phyloP scores from a whole-genome alignment of 2,888 invertebrate species.

The Oligia strigilis region DNA sequence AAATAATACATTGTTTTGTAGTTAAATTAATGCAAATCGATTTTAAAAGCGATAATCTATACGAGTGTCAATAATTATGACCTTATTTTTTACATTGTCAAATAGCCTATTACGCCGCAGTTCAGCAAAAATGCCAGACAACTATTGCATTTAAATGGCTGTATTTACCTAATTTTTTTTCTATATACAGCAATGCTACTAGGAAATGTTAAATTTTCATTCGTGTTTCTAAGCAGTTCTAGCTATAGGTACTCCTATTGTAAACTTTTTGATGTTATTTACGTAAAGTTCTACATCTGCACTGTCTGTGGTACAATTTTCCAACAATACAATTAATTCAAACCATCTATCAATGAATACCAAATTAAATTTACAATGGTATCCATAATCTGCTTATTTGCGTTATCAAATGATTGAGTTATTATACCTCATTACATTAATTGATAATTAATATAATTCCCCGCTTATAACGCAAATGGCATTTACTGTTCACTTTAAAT shows the following conservation, averaged over 20 bases:
- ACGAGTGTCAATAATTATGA: too few relatives aligned
- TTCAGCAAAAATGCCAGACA: not conserved
- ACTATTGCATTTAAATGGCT: not conserved
- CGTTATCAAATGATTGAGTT: slow-evolving; percentile 14
- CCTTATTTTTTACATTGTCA: too few relatives aligned
- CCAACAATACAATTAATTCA: not conserved
- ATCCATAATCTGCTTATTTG: slow-evolving; percentile 13
- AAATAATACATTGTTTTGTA: too few relatives aligned
- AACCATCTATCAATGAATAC: not conserved
- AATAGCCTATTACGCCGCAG: not conserved
- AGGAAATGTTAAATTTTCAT: not conserved
- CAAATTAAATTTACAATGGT: slow-evolving; percentile 26
- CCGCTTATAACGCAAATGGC: not conserved
- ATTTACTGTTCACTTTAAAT: not conserved
- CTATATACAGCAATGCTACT: not conserved
- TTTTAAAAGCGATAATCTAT: too few relatives aligned
- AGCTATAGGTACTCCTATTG: not conserved
- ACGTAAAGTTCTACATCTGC: too few relatives aligned
- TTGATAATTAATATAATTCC: slow-evolving; percentile 11
- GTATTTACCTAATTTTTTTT: not conserved
- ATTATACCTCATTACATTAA: slow-evolving; percentile 12
- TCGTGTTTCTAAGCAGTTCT: too few relatives aligned
- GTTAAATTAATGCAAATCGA: too few relatives aligned
- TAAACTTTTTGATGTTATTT: not conserved
- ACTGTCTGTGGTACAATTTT: not conserved